These are phyloP conservation scores for Acleris literana DNA, from an alignment of 2,888 invertebrate genomes.

Conservation along the genomic window DNA sequence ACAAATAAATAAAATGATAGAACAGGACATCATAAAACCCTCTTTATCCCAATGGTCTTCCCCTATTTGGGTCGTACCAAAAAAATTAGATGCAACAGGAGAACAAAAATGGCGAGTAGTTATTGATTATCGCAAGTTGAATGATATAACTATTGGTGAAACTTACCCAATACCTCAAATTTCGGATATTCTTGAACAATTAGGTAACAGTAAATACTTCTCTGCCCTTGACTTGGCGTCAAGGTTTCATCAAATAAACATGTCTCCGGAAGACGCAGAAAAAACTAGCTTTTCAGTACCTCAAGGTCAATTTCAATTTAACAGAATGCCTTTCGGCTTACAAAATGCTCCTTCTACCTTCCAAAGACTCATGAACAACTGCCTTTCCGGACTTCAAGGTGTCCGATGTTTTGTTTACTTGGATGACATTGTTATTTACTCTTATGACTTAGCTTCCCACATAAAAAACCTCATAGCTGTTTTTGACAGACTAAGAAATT, in stretches of 20 bases:
- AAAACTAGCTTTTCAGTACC: slow-evolving; percentile 1
- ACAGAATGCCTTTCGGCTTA: neutral
- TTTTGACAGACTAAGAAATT: neutral
- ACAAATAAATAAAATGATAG: slow-evolving; percentile 38
- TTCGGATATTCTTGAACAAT: slow-evolving; percentile 42
- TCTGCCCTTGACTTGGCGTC: neutral
- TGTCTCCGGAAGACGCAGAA: neutral
- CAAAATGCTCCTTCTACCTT: neutral
- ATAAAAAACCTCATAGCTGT: neutral
- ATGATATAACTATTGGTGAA: slow-evolving; percentile 30
- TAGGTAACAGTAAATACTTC: slow-evolving; percentile 39
- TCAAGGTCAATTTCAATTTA: slow-evolving; percentile 2
- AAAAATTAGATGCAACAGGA: slow-evolving; percentile 42
- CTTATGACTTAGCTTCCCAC: neutral
- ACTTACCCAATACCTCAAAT: slow-evolving; percentile 43
- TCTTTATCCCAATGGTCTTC: slow-evolving; percentile 43
- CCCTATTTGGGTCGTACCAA: slow-evolving; percentile 44
- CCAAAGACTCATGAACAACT: slow-evolving; percentile 3
- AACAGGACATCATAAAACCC: slow-evolving; percentile 42
- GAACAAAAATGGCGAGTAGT: slow-evolving; percentile 42
- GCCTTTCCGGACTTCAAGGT: neutral
- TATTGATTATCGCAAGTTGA: slow-evolving; percentile 43
- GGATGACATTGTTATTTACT: slow-evolving; percentile 7
- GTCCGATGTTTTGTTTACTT: slow-evolving; percentile 4
- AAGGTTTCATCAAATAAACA: neutral